Base-by-base conservation (phyloP, 2,888 invertebrate species). In the Caenorhabditis angaria region DNA sequence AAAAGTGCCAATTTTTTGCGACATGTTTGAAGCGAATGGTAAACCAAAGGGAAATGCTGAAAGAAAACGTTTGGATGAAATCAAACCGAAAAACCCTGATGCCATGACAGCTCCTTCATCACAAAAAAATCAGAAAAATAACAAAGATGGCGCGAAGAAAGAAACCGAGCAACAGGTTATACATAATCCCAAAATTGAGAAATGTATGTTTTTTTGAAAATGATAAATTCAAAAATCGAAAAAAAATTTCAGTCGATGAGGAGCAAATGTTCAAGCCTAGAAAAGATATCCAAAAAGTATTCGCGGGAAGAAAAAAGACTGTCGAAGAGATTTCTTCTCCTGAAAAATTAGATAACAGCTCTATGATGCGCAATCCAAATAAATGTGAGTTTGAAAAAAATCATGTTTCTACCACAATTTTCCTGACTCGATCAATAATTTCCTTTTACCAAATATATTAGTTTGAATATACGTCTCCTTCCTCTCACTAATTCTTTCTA, bases 221-320 rank as follows among this genome's bases (percentile, higher is more conserved):
- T 35, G 35, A 35, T 35, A 14, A 35, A 10, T 35, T 35, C 14
- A 14, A 35, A 35, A 35, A 35, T 10, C 6, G 6, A 35, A 14
- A 35, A 14, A 14, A 35, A 35, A 14, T 53, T 53, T 24, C 8
- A 57, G 57, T 57, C 18, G 20, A 29, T 35, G 29, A 57, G 18
- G 57, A 57, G 57, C 20, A 27, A 29, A 57, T 57, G 57, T 57
- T 57, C n/a, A 57, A 57, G 20, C 57, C 57, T 5, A 18, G 57
- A n/a, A 57, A 57, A 29, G 57, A 57, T 20, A 4, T 18, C 28
- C 57, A 20, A 10, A 27, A 29, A n/a, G 57, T 57, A 24, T 57
- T 57, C 24, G 57, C 57, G 5, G 57, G 57, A 14, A 29, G 5
- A 25, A 27, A 6, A 25, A 57, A 57, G 8, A 35, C 24, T 29